phyloP scores from a whole-genome alignment of 1,140 invertebrate genomes.

The Brachystomella parvula region DNA sequence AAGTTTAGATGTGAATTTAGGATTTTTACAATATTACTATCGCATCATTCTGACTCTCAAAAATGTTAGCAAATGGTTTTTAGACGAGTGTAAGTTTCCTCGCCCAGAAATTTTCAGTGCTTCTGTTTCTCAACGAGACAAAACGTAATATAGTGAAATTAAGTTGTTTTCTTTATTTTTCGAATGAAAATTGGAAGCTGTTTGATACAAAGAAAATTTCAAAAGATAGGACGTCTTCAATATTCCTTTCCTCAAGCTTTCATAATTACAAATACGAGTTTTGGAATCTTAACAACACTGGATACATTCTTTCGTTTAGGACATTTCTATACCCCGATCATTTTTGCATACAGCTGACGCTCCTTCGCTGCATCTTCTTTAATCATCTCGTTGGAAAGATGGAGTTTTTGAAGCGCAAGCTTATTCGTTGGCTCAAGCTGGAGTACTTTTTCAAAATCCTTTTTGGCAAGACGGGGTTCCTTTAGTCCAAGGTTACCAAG shows the following conservation, averaged over 20 bases:
- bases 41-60: too few relatives aligned
- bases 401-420: slow-evolving; percentile 71
- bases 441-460: slow-evolving; percentile 68
- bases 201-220: neutral
- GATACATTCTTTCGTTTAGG: neutral
- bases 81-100: too few relatives aligned
- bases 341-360: slow-evolving; percentile 84
- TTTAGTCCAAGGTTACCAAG: slow-evolving; percentile 66
- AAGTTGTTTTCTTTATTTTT: too few relatives aligned
- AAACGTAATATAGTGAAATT: neutral
- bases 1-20: too few relatives aligned
- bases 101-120: too few relatives aligned
- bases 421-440: slow-evolving; percentile 67
- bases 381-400: slow-evolving; percentile 62
- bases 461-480: slow-evolving; percentile 67
- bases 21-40: too few relatives aligned
- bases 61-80: too few relatives aligned
- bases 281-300: neutral
- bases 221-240: neutral
- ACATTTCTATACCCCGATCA: slow-evolving; percentile 55
- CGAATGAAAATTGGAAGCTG: too few relatives aligned
- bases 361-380: slow-evolving; percentile 70
- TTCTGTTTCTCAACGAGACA: neutral
- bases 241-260: neutral
- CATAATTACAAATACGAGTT: too few relatives aligned